Base-by-base conservation (phyloP, 2,888 invertebrate species). In the Rhingia rostrata region DNA sequence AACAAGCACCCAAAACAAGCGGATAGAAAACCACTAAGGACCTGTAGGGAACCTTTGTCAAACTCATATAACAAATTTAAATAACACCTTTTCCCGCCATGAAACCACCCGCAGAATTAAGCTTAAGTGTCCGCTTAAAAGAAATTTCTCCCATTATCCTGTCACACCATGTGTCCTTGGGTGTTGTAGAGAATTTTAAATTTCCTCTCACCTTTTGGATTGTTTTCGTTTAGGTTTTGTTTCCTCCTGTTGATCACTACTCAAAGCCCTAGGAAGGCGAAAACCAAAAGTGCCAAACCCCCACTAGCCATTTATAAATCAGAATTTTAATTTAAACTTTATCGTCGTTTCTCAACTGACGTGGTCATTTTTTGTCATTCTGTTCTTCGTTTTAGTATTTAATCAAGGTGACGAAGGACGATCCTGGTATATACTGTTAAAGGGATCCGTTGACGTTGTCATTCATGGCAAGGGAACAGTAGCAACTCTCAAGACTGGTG, bases 401-500 rank as follows among this genome's bases (percentile, higher is more conserved):
- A 95, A 95, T 91, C 96, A 97, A 92, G 96, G 97, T 56, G 96
- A 96, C 90, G 95, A 95, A 90, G 96, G 96, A 58, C 94, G 95
- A 87, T 95, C 95, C 53, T 97, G 96, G 96, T 97, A 96, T 91
- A 96, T 97, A 86, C 94, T 97, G 86, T 93, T 96, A 70, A 94
- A 95, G 88, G 97, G 96, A 53, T 96, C 96, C 5, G 96, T 97
- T 53, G 96, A 96, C 90, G 96, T 97, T 74, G 95, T 95, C 86
- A 96, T 96, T 87, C 95, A 95, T 90, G 96, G 96, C 82, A 96
- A 96, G 93, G 96, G 96, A 58, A 94, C 95, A 10, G 96, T 97
- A 41, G 96, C 95, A 87, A 95, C 95, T 51, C 92, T 97, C 45
- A 95, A 95, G 89, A 96, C 96, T 91, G 96, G 96, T 75, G 97